phyloP scores from a whole-genome alignment of 2,113 vertebrate species.

The Tyrannus savana region DNA sequence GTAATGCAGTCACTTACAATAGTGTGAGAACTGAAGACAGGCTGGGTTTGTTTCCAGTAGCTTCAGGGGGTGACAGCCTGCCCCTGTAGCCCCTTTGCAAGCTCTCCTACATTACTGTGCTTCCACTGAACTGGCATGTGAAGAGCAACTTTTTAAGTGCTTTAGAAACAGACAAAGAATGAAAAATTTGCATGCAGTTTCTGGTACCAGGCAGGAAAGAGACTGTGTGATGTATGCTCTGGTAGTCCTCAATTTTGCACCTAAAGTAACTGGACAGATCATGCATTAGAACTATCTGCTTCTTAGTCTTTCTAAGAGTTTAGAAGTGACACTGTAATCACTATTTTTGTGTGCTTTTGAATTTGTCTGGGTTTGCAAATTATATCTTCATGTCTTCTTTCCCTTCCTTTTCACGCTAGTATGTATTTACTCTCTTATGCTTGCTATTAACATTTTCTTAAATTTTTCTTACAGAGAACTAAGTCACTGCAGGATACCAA shows the following conservation, averaged over 20 bases:
- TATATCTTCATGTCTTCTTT: neutral
- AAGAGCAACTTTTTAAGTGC: neutral
- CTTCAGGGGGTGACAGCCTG: neutral
- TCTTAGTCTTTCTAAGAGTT: neutral
- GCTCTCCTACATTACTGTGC: neutral
- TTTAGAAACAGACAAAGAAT: neutral
- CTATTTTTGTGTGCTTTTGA: neutral
- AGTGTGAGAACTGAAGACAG: neutral
- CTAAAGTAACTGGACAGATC: neutral
- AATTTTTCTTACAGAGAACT: neutral
- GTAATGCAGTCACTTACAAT: accelerated
- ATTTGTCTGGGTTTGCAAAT: neutral
- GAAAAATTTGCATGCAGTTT: neutral
- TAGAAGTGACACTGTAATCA: neutral
- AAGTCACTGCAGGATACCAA: neutral
- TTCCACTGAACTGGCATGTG: neutral
- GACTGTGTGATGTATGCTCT: too few species aligned
- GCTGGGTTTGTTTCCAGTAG: neutral
- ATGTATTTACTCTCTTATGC: neutral
- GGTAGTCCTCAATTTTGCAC: neutral
- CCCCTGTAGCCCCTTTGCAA: neutral
- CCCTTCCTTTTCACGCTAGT: neutral
- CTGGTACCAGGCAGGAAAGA: neutral
- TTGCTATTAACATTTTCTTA: neutral
- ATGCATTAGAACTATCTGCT: neutral